Conservation (phyloP, 2,888 invertebrate species). For the Rhaphigaster nebulosa region DNA sequence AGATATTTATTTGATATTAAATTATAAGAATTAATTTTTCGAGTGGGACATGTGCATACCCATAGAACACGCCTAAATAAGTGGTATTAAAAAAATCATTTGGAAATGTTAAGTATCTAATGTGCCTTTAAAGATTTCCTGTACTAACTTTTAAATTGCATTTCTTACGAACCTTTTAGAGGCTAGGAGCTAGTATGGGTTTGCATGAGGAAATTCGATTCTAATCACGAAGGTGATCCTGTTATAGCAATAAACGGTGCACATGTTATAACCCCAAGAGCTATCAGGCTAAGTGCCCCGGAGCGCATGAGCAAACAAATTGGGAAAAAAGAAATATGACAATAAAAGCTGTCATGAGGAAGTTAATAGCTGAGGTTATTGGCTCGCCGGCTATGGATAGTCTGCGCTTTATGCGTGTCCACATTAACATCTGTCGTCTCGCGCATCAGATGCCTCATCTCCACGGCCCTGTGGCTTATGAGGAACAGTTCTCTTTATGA, state of each 20-base stretch:
- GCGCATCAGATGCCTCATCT: conserved; percentile 28
- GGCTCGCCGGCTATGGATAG: conserved; percentile 41
- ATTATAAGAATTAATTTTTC: too few species aligned
- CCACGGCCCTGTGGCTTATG: not conserved
- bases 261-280: conserved; percentile 11
- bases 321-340: conserved; percentile 32
- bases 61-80: too few species aligned
- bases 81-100: not conserved
- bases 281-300: conserved; percentile 16
- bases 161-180: not conserved
- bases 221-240: conserved; percentile 35
- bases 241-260: conserved; percentile 29
- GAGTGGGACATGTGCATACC: too few species aligned
- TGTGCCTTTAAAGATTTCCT: not conserved
- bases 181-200: not conserved
- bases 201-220: conserved; percentile 22
- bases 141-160: not conserved
- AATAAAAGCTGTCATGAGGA: conserved; percentile 46
- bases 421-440: conserved; percentile 46
- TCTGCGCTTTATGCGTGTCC: conserved; percentile 45
- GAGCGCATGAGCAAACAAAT: conserved; percentile 23
- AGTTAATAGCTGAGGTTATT: conserved; percentile 42
- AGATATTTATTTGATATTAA: too few species aligned
- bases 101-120: not conserved
- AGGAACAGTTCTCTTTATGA: not conserved